phyloP scores from a whole-genome alignment of 2,888 invertebrate genomes.

The Drosophila helvetica region DNA sequence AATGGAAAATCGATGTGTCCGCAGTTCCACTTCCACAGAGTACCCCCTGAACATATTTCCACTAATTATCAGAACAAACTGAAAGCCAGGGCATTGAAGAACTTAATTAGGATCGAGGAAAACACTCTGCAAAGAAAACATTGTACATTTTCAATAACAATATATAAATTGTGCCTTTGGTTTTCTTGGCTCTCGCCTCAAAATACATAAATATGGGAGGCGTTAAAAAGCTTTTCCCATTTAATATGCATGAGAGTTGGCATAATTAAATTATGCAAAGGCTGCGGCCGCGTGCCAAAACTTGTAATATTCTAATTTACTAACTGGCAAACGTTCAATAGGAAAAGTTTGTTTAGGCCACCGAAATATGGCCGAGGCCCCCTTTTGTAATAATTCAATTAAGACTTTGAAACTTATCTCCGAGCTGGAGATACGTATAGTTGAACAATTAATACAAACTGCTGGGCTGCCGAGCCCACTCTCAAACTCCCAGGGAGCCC shows the following conservation, averaged over 20 bases:
- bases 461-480: neutral
- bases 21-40: neutral
- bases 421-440: no score
- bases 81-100: conserved; percentile 7
- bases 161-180: conserved; percentile 40
- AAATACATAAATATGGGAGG: conserved; percentile 69
- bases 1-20: conserved; percentile 44
- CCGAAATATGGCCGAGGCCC: conserved; percentile 33
- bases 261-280: conserved; percentile 74
- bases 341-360: conserved; percentile 53
- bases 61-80: conserved; percentile 34
- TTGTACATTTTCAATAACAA: conserved; percentile 59
- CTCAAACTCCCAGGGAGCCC: neutral
- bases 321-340: conserved; percentile 75
- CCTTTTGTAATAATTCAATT: conserved; percentile 56
- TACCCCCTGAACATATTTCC: conserved; percentile 25
- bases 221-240: conserved; percentile 69
- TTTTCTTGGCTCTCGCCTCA: conserved; percentile 25
- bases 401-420: conserved; percentile 54
- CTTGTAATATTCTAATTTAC: conserved; percentile 71
- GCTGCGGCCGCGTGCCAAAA: conserved; percentile 72
- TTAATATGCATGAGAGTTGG: conserved; percentile 67
- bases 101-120: conserved; percentile 40
- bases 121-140: conserved; percentile 19
- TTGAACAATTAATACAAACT: conserved; percentile 12